Conservation (phyloP, 2,113 vertebrate genomes). For the Sebastes fasciatus region DNA sequence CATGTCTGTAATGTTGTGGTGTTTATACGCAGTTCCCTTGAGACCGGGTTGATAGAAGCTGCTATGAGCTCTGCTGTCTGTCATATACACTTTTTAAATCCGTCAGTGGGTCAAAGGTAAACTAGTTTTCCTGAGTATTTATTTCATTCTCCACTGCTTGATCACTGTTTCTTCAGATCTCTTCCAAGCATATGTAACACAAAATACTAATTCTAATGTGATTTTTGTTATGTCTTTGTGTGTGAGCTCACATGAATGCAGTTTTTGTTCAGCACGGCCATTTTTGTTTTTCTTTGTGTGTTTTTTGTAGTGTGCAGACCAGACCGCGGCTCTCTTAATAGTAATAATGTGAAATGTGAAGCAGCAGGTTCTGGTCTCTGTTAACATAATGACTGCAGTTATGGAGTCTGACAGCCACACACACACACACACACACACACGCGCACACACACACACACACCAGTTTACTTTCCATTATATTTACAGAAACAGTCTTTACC, state of each 20-base stretch:
- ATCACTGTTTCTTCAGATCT: conserved; percentile 11
- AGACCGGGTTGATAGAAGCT: not conserved
- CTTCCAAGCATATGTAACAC: not conserved
- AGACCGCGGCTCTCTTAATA: conserved; percentile 64
- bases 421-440: conserved; percentile 25
- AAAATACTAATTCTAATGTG: not conserved
- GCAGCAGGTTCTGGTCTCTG: conserved; percentile 73
- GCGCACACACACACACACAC: conserved; percentile 13
- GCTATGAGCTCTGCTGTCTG: not conserved
- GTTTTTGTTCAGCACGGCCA: conserved; percentile 13
- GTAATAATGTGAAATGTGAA: conserved; percentile 75
- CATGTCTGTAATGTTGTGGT: no score
- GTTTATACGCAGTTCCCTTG: no score
- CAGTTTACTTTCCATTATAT: not conserved
- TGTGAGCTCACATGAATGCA: conserved; percentile 34
- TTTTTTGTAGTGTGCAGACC: conserved; percentile 20
- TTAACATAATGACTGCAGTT: conserved; percentile 71
- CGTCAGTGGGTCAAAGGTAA: conserved; percentile 12
- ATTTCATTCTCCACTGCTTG: not conserved
- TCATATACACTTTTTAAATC: conserved; percentile 4
- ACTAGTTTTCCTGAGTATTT: not conserved
- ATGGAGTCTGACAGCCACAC: conserved; percentile 62
- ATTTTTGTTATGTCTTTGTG: not conserved
- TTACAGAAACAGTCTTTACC: not conserved
- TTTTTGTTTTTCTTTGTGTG: not conserved